Evolutionary conservation across 2,113 vertebrate genomes (phyloP).

Genomic region (Phyllostomus hastatus): DNA sequence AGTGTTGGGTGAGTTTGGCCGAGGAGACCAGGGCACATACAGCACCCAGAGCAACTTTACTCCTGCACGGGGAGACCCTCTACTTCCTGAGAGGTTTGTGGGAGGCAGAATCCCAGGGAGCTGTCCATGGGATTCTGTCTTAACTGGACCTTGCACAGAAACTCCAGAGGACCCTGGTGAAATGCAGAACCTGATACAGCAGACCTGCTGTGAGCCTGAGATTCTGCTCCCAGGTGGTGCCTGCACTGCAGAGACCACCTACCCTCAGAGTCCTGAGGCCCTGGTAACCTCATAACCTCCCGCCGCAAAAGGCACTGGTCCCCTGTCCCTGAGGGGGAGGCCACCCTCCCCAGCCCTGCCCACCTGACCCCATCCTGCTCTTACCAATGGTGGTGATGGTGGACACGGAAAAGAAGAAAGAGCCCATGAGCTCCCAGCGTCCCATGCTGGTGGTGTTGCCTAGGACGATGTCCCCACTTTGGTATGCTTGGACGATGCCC

Average conservation of each 20-base stretch:
- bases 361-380: not conserved
- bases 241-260: accelerated
- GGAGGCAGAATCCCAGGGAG: not conserved
- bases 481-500: constrained; percentile 82
- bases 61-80: not conserved
- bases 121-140: not conserved
- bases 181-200: not conserved
- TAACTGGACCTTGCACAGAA: not conserved
- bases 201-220: not conserved
- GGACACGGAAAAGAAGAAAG: constrained; percentile 93
- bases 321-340: not conserved
- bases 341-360: not conserved
- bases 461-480: constrained; percentile 83
- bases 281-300: accelerated
- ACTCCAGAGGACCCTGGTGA: not conserved
- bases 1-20: not conserved
- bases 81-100: not conserved
- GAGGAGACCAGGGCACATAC: accelerated
- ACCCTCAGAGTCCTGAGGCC: not conserved
- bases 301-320: not conserved
- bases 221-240: not conserved
- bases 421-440: constrained; percentile 91
- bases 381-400: constrained; percentile 93
- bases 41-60: not conserved
- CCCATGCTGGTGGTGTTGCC: constrained; percentile 85